Base-by-base conservation (phyloP, 2,113 vertebrate species). In the Okapia johnstoni region DNA sequence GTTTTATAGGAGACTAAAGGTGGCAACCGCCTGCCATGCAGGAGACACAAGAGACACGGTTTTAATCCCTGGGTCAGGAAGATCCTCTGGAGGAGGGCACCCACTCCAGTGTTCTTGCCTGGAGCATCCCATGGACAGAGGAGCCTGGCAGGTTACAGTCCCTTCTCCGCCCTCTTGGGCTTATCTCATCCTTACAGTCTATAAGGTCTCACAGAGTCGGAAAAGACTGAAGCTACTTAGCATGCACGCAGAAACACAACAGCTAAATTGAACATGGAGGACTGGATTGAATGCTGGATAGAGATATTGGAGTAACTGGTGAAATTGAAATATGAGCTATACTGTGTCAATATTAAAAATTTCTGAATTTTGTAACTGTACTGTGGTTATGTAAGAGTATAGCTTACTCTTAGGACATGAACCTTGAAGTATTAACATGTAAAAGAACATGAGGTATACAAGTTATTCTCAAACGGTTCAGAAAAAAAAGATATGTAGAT, bases 311-410 rank as follows among this genome's bases (percentile, higher is more conserved):
- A 79, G 57, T 57, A 94, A 28, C 23, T 66, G 36, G 50, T 79
- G 58, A 80, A 93, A 58, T 33, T 90, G 33, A 28, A 91, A 81
- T 87, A 52, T 46, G 30, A 88, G 11, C 12, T 91, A 43, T 90
- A 58, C 26, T 90, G 40, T 90, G 52, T 54, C 21, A 52, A 73
- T 61, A 84, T 60, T 81, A 83, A 58, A 46, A 66, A 19, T 87
- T 83, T 88, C 54, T 91, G 54, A 91, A 94, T 94, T 94, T 91
- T 85, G 16, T 92, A 87, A 87, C 40, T 93, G 58, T 80, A 80
- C n/a, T 60, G n/a, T 90, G 11, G 19, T 86, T 57, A 85, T 90
- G 25, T 66, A 57, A 80, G 14, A 66, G 25, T 43, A 89, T 89
- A 88, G 46, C 61, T 5, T 54, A 80, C 21, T 92, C 52, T 89